phyloP scores from a whole-genome alignment of 2,113 vertebrate species.

The Nycticebus coucang region DNA sequence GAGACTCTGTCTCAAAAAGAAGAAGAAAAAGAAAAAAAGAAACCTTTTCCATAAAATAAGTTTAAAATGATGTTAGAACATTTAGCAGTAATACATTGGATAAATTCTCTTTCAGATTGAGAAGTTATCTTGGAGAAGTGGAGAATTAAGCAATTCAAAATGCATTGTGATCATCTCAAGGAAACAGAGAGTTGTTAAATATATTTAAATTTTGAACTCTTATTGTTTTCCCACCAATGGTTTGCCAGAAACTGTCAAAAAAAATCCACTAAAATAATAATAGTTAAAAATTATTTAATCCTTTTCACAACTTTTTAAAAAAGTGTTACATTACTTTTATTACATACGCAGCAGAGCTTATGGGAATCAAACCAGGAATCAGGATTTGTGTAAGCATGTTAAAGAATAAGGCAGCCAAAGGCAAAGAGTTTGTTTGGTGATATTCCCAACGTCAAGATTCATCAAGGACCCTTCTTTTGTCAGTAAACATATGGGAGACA shows the following conservation, averaged over 20 bases:
- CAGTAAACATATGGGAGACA: background rate
- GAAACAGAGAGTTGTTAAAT: background rate
- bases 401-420: background rate
- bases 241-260: conserved; percentile 1
- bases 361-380: background rate
- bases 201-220: conserved; percentile 26
- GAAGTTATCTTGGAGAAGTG: background rate
- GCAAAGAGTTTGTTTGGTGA: background rate
- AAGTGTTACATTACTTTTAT: background rate
- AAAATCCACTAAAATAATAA: background rate
- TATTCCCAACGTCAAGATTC: background rate
- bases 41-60: background rate
- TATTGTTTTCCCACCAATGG: background rate
- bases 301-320: background rate
- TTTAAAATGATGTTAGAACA: background rate
- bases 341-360: background rate
- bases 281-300: conserved; percentile 19
- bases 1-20: too few species aligned
- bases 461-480: background rate
- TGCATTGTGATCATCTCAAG: background rate
- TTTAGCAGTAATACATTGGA: background rate
- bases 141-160: background rate
- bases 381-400: background rate
- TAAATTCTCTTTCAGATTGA: background rate
- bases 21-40: too few species aligned